Percentiles rank a stretch among this genome's conserved stretches.
phyloP scores from a whole-genome alignment of 1,140 invertebrate genomes.

The Hydropsyche tenuis region DNA sequence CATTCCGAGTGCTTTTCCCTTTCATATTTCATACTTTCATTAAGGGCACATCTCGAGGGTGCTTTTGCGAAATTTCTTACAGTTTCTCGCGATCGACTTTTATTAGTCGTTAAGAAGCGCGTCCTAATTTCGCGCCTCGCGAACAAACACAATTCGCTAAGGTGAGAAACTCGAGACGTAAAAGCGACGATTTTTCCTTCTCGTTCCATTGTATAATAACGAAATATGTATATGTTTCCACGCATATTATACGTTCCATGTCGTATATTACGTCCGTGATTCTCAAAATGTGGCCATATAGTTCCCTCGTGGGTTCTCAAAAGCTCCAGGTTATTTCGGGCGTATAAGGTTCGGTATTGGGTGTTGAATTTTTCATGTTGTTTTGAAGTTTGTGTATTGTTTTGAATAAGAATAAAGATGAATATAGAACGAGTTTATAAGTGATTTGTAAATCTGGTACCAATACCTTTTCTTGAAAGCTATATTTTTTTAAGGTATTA shows the following conservation, averaged over 20 bases:
- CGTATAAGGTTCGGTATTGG: too few species aligned
- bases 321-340: too few species aligned
- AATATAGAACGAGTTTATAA: too few species aligned
- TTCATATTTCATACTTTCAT: conserved; percentile 26
- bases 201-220: background rate
- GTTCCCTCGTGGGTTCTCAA: too few species aligned
- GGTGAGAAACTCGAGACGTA: background rate
- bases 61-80: background rate
- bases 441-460: too few species aligned
- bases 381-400: too few species aligned
- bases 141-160: conserved; percentile 8
- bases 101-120: conserved; percentile 24
- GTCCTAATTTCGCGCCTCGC: background rate
- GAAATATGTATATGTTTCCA: background rate
- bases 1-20: background rate
- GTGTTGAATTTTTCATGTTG: too few species aligned
- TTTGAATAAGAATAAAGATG: too few species aligned
- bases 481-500: too few species aligned
- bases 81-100: conserved; percentile 23
- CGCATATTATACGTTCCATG: background rate
- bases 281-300: too few species aligned
- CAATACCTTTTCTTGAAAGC: too few species aligned
- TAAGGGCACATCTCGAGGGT: background rate
- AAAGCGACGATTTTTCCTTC: background rate
- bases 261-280: too few species aligned